Evolutionary conservation across 2,113 vertebrate genomes (phyloP).

Genomic region (Tupaia tana): DNA sequence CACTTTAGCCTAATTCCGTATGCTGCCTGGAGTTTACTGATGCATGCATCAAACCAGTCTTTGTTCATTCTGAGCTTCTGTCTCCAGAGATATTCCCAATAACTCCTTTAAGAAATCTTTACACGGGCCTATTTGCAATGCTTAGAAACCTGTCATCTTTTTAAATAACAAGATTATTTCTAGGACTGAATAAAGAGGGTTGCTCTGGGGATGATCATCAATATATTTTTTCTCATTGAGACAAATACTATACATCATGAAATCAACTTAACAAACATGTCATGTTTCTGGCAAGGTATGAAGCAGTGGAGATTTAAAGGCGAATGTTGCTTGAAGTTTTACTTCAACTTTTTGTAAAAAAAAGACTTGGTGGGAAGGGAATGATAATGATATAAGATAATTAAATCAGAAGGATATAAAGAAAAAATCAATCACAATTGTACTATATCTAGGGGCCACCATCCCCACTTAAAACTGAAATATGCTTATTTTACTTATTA

Average conservation of each 20-base stretch:
- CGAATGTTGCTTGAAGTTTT: conserved; percentile 33
- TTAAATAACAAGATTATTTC: conserved; percentile 69
- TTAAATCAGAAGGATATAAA: background rate
- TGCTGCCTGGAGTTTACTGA: background rate
- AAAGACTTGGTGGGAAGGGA: background rate
- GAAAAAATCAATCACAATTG: background rate
- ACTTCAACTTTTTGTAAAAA: no score
- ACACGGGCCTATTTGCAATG: conserved; percentile 48
- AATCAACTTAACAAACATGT: conserved; percentile 46
- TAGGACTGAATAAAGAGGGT: conserved; percentile 36
- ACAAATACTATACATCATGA: conserved; percentile 50
- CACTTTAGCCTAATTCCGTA: background rate
- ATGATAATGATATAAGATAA: background rate
- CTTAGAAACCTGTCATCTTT: conserved; percentile 64
- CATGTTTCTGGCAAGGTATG: conserved; percentile 27
- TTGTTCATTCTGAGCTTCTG: conserved; percentile 57
- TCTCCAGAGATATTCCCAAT: conserved; percentile 60
- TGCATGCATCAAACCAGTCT: background rate
- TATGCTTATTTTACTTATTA: background rate
- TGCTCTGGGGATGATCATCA: conserved; percentile 42
- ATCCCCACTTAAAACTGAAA: background rate
- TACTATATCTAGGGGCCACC: background rate
- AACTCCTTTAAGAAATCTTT: conserved; percentile 65
- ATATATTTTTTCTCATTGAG: conserved; percentile 45
- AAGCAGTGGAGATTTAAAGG: conserved; percentile 19